Conservation (phyloP, 2,888 invertebrate species). For the Euzetes globulus region DNA sequence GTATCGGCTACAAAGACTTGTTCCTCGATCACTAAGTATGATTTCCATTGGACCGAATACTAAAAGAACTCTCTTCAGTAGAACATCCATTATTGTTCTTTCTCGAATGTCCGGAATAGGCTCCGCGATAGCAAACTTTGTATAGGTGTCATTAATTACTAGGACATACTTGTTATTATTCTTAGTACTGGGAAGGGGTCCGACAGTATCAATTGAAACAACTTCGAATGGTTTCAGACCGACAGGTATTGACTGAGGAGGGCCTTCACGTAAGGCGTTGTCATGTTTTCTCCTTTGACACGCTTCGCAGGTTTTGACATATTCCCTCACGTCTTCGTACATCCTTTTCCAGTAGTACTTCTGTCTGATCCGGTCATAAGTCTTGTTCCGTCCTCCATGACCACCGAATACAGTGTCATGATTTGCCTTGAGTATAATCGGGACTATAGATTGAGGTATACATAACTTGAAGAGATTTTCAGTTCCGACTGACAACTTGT, state of each 20-base stretch:
- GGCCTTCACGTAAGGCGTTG: not conserved
- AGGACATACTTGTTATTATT: not conserved
- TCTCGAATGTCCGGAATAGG: not conserved
- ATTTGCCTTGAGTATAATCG: not conserved
- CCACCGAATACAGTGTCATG: not conserved
- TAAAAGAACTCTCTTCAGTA: not conserved
- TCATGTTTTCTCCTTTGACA: not conserved
- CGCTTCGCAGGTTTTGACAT: not conserved
- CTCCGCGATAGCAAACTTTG: not conserved
- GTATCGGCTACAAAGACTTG: not conserved
- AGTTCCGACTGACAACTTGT: no score
- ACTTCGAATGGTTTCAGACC: not conserved
- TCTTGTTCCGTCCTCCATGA: not conserved
- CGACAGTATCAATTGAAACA: not conserved
- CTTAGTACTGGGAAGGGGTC: not conserved
- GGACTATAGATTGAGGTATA: not conserved
- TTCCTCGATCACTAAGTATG: not conserved
- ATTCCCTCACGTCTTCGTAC: not conserved
- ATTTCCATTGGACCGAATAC: not conserved
- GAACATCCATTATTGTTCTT: not conserved
- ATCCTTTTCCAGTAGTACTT: not conserved
- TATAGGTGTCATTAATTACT: not conserved
- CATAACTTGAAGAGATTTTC: not conserved
- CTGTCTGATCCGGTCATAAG: not conserved
- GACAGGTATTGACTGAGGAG: not conserved